Base-by-base conservation (phyloP, 2,113 vertebrate species). In the Labeo catla region DNA sequence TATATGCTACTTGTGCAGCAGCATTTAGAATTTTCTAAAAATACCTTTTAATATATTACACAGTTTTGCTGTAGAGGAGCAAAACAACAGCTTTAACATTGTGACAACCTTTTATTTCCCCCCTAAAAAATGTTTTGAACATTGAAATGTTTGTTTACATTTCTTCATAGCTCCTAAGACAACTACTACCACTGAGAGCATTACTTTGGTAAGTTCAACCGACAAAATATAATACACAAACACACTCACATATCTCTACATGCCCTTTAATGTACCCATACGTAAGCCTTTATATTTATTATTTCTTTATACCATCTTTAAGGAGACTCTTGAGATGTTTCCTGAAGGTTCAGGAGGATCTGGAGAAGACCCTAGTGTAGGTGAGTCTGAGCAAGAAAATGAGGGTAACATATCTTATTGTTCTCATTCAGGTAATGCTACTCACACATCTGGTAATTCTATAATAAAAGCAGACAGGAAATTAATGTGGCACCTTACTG, bases 81-180 rank as follows among this genome's bases (percentile, higher is more conserved):
- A 45, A 72, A 72, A 72, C 68, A 11, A 73, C 8, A 45, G 2
- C 8, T 73, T 45, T 45, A 73, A 12, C 36, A 2, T 11, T 72
- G 8, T 21, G 43, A 72, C 68, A 43, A 16, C 68, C 36, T 21
- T 45, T 72, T 21, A 21, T 43, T 21, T 21, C 21, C 19, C 4
- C 21, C 74, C 23, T 34, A 23, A 50, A 50, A 76, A 76, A 28
- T n/a, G 11, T 3, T n/a, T 65, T 68, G 28, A 15, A 50, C 34
- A 34, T 49, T 52, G 12, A 16, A 13, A 63, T n/a, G 28, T 76
- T 19, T 50, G 13, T 85, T n/a, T 89, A 2, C 86, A 1, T 50
- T 21, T 87, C n/a, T 90, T 1, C 91, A 21, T 87, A 78, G 90
- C 76, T 66, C 90, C 81, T 84, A 77, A 73, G 84, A 85, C 16